Percentiles rank a stretch among this genome's conserved stretches.
Evolutionary conservation across 2,113 vertebrate species (phyloP).

Genomic region (Penelope pileata): DNA sequence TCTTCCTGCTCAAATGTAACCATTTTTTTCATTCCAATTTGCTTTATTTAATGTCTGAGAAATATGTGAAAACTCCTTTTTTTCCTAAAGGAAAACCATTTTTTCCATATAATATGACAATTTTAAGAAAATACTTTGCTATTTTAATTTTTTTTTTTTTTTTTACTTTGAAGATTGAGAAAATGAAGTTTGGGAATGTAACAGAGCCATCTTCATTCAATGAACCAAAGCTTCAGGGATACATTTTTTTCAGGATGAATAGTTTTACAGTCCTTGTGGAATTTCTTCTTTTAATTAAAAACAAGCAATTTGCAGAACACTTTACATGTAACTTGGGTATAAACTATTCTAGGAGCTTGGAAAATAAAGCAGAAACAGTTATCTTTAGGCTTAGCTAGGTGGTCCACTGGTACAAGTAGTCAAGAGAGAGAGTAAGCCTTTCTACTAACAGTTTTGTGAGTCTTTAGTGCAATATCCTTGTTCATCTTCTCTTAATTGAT

Average conservation of each 20-base stretch:
- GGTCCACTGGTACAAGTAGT: background rate
- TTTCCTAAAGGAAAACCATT: background rate
- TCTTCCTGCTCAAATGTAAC: background rate
- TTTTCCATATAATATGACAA: background rate
- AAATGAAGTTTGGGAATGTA: background rate
- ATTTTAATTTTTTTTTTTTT: background rate
- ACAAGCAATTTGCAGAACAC: background rate
- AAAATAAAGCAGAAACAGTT: background rate
- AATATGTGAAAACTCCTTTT: background rate
- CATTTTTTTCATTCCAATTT: background rate
- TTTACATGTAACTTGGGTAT: background rate
- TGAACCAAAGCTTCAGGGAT: background rate
- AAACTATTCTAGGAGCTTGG: background rate
- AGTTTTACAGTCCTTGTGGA: background rate
- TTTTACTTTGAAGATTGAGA: background rate
- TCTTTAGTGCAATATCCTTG: background rate
- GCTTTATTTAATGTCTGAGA: background rate
- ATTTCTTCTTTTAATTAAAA: conserved; percentile 45
- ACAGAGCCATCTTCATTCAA: background rate
- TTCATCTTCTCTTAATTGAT: background rate
- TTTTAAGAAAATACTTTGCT: background rate
- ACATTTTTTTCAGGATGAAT: background rate
- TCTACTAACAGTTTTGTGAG: background rate
- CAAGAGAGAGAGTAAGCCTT: background rate
- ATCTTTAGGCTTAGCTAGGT: background rate